phyloP scores from a whole-genome alignment of 2,888 invertebrate species.

The Ramazzottius varieornatus region DNA sequence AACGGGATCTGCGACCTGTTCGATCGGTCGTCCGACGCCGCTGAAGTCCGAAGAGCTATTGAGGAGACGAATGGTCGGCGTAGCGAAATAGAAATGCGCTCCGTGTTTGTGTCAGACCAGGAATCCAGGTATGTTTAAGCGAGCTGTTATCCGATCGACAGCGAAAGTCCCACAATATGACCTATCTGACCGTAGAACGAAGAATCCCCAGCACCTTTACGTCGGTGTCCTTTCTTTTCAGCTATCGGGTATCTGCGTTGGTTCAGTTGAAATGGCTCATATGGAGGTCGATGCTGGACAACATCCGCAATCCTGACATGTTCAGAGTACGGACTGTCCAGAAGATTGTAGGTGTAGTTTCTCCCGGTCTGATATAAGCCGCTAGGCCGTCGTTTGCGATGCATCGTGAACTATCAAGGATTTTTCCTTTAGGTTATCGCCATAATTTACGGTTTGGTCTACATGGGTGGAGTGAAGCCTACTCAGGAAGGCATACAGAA shows the following conservation, averaged over 20 bases:
- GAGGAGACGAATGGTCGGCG: not conserved
- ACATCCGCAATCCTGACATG: not conserved
- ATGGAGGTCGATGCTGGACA: not conserved
- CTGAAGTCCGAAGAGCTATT: not conserved
- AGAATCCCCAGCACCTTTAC: too few relatives aligned
- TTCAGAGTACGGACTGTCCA: not conserved
- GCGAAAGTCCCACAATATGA: not conserved
- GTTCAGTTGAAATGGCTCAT: not conserved
- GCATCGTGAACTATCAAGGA: too few relatives aligned
- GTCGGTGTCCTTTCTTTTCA: not conserved
- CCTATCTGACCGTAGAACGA: not conserved
- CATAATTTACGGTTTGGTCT: not conserved
- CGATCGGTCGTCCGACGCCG: not conserved
- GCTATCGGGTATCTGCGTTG: not conserved
- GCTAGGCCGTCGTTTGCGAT: too few relatives aligned
- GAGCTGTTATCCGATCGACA: too few relatives aligned
- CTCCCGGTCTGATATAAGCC: too few relatives aligned
- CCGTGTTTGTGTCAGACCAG: not conserved
- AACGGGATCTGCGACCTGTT: slow-evolving; percentile 5
- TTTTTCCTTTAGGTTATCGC: not conserved
- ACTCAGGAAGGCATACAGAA: not conserved
- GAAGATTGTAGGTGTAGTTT: not conserved
- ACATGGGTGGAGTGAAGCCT: not conserved
- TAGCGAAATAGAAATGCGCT: not conserved
- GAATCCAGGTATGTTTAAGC: not conserved